Evolutionary conservation across 2,888 invertebrate genomes (phyloP).

Genomic region (Euplexia lucipara): DNA sequence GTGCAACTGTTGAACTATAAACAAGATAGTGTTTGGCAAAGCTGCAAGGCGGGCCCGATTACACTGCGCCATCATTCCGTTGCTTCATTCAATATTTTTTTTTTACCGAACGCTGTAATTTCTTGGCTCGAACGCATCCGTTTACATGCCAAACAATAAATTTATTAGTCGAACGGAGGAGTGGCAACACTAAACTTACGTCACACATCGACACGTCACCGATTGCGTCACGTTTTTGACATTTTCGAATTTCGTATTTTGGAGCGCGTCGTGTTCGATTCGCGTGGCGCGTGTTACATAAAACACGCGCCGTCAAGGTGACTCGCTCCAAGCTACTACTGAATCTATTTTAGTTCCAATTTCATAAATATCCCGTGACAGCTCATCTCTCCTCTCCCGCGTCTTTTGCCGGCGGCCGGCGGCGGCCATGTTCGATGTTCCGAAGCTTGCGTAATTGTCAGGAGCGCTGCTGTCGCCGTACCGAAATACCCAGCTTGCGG

Average conservation of each 20-base stretch:
- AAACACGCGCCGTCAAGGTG: constrained; percentile 88
- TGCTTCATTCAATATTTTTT: constrained; percentile 90
- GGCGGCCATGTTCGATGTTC: constrained; percentile 83
- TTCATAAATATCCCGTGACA: constrained; percentile 91
- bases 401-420: constrained; percentile 81
- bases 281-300: constrained; percentile 81
- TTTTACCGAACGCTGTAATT: constrained; percentile 90
- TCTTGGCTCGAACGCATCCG: constrained; percentile 91
- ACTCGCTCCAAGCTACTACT: constrained; percentile 88
- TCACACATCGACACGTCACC: constrained; percentile 86
- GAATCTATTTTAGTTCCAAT: constrained; percentile 90
- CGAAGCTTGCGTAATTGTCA: constrained; percentile 84
- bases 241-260: constrained; percentile 82
- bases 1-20: constrained; percentile 85
- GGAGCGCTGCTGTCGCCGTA: constrained; percentile 76
- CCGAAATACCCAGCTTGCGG: constrained; percentile 66
- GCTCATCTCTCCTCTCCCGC: constrained; percentile 89
- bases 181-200: constrained; percentile 87
- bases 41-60: constrained; percentile 84
- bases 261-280: constrained; percentile 75
- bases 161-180: constrained; percentile 90
- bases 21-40: constrained; percentile 86
- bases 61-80: constrained; percentile 87
- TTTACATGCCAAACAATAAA: constrained; percentile 91
- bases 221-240: constrained; percentile 83